phyloP scores from a whole-genome alignment of 2,113 vertebrate genomes.

The Asarcornis scutulata region DNA sequence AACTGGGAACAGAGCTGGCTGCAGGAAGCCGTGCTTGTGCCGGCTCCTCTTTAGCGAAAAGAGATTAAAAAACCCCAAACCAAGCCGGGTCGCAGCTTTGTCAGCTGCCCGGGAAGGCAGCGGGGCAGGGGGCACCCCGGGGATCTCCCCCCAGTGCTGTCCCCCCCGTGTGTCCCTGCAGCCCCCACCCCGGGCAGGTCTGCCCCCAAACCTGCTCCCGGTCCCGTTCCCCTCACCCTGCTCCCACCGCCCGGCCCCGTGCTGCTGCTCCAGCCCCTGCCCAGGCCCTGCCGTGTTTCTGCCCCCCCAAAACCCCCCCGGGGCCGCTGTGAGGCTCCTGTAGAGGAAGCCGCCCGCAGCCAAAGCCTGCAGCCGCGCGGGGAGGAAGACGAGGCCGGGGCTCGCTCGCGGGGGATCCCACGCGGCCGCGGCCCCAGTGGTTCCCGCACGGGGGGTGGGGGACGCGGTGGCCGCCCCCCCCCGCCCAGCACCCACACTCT shows the following conservation, averaged over 20 bases:
- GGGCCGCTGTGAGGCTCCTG: no score
- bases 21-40: no score
- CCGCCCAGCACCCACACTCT: no score
- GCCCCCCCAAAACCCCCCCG: no score
- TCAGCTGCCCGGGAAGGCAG: no score
- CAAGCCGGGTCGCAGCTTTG: no score
- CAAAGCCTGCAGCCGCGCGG: neutral
- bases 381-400: neutral
- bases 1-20: no score
- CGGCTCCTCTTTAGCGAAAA: neutral
- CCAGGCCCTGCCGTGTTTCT: neutral
- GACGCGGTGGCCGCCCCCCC: neutral
- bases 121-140: neutral
- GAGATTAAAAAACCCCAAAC: neutral
- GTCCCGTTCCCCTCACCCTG: neutral
- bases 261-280: accelerated
- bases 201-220: neutral
- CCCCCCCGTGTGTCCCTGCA: neutral
- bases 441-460: neutral
- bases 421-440: no score
- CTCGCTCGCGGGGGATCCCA: neutral
- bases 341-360: neutral
- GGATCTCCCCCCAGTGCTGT: neutral
- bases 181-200: no score
- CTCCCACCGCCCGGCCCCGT: accelerated